These are phyloP conservation scores for Trematomus bernacchii DNA, from an alignment of 2,797 vertebrate genomes.

Conservation along the genomic window DNA sequence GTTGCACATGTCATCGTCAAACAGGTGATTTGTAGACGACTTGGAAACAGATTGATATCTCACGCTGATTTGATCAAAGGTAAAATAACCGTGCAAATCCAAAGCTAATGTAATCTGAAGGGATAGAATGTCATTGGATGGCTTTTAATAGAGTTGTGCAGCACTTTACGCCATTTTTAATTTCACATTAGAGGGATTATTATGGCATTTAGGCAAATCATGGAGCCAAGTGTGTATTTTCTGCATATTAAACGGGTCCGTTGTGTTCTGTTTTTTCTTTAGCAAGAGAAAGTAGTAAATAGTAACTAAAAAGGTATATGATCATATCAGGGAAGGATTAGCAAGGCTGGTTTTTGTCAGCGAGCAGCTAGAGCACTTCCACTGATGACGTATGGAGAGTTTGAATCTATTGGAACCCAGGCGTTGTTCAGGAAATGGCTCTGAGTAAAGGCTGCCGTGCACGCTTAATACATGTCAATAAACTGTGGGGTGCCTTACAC, in stretches of 20 bases:
- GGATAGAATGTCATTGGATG: constrained; percentile 39
- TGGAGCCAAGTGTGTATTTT: background rate
- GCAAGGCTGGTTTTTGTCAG: constrained; percentile 49
- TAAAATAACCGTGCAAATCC: constrained; percentile 43
- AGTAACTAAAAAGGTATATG: constrained; percentile 20
- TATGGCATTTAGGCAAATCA: background rate
- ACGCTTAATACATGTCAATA: constrained; percentile 65
- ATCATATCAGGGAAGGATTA: constrained; percentile 45
- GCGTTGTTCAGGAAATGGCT: constrained; percentile 51
- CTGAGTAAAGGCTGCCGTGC: constrained; percentile 50
- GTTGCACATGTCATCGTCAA: constrained; percentile 6
- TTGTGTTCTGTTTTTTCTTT: constrained; percentile 15
- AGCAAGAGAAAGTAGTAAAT: constrained; percentile 25
- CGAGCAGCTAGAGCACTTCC: constrained; percentile 35
- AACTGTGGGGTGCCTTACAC: constrained; percentile 3
- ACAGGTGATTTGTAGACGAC: constrained; percentile 31
- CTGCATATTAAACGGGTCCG: constrained; percentile 5
- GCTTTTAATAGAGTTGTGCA: constrained; percentile 48
- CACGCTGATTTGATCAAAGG: constrained; percentile 64
- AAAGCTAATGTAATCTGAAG: constrained; percentile 44
- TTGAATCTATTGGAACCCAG: constrained; percentile 53
- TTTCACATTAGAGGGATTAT: constrained; percentile 29
- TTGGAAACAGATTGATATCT: constrained; percentile 62
- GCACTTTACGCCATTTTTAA: constrained; percentile 31
- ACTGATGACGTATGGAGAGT: constrained; percentile 59